Percentiles rank a stretch among this genome's conserved stretches.
phyloP scores from a whole-genome alignment of 1,140 invertebrate species.

The Delia radicum region DNA sequence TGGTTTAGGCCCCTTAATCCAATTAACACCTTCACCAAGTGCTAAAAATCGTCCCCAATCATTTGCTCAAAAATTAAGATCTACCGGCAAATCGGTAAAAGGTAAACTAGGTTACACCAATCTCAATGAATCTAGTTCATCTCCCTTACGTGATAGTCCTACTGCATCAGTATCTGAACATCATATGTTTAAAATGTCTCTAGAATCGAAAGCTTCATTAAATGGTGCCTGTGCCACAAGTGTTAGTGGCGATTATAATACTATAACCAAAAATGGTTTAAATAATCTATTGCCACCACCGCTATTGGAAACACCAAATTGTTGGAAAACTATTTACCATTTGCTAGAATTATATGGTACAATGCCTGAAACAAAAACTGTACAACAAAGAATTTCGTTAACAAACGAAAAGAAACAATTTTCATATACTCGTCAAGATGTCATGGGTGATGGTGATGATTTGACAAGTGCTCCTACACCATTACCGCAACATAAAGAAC shows the following conservation, averaged over 20 bases:
- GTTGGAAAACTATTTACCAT: constrained; percentile 93
- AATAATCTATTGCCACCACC: constrained; percentile 33
- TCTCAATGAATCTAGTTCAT: constrained; percentile 62
- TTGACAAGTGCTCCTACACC: constrained; percentile 59
- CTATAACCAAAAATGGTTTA: constrained; percentile 40
- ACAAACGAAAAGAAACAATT: constrained; percentile 30
- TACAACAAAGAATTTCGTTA: constrained; percentile 55
- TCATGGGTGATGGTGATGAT: constrained; percentile 59
- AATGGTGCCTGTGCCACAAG: constrained; percentile 50
- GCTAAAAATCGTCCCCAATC: constrained; percentile 75
- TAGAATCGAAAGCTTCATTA: constrained; percentile 50
- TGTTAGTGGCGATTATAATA: constrained; percentile 49
- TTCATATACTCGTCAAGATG: constrained; percentile 32
- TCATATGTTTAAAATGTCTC: constrained; percentile 54
- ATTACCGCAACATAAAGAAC: constrained; percentile 53
- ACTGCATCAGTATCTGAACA: constrained; percentile 63
- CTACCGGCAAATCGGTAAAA: constrained; percentile 80
- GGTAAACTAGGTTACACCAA: constrained; percentile 62
- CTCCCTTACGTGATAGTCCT: constrained; percentile 68
- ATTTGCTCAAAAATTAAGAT: constrained; percentile 81
- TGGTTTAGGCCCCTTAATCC: constrained; percentile 46
- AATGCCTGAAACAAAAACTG: constrained; percentile 91
- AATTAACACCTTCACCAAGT: constrained; percentile 64
- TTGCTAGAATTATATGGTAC: constrained; percentile 90
- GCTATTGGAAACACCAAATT: constrained; percentile 69